Evolutionary conservation across 2,797 vertebrate genomes (phyloP).

Genomic region (Alfaro cultratus): DNA sequence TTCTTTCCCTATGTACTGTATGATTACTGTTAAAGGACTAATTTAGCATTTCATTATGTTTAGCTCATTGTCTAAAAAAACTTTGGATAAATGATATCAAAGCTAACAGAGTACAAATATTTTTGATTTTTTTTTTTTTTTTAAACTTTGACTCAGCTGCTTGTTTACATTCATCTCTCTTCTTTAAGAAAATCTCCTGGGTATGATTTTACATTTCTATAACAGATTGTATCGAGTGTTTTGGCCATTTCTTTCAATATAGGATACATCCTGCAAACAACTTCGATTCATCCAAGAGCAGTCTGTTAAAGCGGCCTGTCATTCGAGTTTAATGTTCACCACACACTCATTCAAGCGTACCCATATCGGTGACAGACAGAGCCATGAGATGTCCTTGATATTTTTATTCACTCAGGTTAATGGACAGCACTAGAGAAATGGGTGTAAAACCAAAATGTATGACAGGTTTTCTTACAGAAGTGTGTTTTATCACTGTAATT

Average conservation of each 20-base stretch:
- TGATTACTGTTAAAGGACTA: conserved; percentile 27
- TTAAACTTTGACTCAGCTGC: not conserved
- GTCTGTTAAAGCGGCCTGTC: not conserved
- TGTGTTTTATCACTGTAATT: conserved; percentile 2
- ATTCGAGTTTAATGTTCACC: not conserved
- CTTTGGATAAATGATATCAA: conserved; percentile 17
- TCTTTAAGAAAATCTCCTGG: conserved; percentile 16
- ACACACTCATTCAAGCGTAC: not conserved
- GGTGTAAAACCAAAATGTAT: conserved; percentile 5
- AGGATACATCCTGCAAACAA: not conserved
- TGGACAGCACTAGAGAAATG: not conserved
- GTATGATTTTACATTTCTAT: not conserved
- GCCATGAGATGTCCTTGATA: not conserved
- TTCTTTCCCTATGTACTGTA: conserved; percentile 28
- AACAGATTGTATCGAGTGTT: not conserved
- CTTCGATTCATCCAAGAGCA: not conserved
- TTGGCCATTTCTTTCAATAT: not conserved
- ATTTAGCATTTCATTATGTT: conserved; percentile 29
- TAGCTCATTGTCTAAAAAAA: conserved; percentile 19
- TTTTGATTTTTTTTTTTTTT: not conserved
- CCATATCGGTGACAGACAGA: not conserved
- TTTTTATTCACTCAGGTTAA: conserved; percentile 8
- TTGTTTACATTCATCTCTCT: conserved; percentile 21
- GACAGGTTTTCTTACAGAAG: conserved; percentile 2
- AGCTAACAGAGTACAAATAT: conserved; percentile 10